These are phyloP conservation scores for Montipora capricornis DNA, from an alignment of 64 coral and sea anemone genomes.

Conservation along the genomic window DNA sequence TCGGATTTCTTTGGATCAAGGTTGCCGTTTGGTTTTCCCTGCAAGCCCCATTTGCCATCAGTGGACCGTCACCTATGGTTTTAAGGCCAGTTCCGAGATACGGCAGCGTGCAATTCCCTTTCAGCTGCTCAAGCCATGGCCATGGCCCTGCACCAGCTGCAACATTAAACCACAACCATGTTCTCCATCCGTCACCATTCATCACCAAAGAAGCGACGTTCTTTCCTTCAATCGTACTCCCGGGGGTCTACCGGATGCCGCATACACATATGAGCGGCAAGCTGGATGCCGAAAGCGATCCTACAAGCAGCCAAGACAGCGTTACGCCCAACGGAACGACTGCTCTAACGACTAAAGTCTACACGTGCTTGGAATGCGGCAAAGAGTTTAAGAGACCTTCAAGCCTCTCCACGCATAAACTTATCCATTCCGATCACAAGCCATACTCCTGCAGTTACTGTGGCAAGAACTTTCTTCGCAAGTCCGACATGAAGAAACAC, in stretches of 20 bases:
- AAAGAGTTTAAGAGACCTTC: conserved; percentile 94
- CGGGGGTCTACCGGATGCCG: neutral
- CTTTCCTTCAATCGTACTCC: neutral
- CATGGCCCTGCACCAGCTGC: neutral
- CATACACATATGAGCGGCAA: neutral
- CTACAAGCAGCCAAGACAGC: neutral
- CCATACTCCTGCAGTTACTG: conserved; percentile 87
- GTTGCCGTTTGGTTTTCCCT: conserved; percentile 12
- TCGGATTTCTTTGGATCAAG: conserved; percentile 1
- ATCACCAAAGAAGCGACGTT: neutral
- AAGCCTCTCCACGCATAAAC: conserved; percentile 87
- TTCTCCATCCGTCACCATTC: conserved; percentile 5
- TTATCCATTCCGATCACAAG: conserved; percentile 95
- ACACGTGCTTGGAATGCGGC: conserved; percentile 83
- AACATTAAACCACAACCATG: neutral
- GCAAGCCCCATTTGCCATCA: neutral
- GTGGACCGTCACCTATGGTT: neutral
- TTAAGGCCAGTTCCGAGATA: conserved; percentile 17
- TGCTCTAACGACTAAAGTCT: conserved; percentile 58
- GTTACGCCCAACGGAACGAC: neutral
- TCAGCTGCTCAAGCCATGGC: neutral
- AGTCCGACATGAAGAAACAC: conserved; percentile 97
- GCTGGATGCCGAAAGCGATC: neutral
- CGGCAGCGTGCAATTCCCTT: neutral
- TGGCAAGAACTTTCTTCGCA: conserved; percentile 89